A percentile compares a stretch with the other conserved stretches of the same genome.
phyloP scores from a whole-genome alignment of 2,113 vertebrate genomes.

The Carassius gibelio region DNA sequence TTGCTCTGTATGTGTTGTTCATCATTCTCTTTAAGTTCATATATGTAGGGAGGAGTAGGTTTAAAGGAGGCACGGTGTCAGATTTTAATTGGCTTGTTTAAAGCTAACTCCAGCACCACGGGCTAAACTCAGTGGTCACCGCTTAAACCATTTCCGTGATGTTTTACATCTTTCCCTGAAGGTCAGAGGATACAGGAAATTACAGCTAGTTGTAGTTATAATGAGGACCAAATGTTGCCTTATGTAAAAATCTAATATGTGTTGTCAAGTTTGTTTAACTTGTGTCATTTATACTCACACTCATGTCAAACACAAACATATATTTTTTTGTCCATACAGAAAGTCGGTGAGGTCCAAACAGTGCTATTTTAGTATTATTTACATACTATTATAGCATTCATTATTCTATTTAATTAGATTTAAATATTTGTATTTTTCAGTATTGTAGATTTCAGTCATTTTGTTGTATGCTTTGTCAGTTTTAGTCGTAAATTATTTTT shows the following conservation, averaged over 20 bases:
- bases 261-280: not conserved
- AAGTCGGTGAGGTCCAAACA: not conserved
- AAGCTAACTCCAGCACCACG: slow-evolving; percentile 12
- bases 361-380: not conserved
- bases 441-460: not conserved
- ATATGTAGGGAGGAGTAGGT: not conserved
- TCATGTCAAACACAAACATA: not conserved
- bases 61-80: slow-evolving; percentile 36
- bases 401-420: not conserved
- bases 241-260: not conserved
- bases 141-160: slow-evolving; percentile 30
- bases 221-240: slow-evolving; percentile 29
- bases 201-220: slow-evolving; percentile 14
- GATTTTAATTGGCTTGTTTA: slow-evolving; percentile 39
- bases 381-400: not conserved
- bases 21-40: slow-evolving; percentile 5
- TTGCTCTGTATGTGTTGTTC: slow-evolving; percentile 25
- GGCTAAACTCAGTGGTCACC: slow-evolving; percentile 31
- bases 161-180: slow-evolving; percentile 49
- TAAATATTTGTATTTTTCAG: not conserved
- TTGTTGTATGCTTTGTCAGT: not conserved
- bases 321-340: not conserved
- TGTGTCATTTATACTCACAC: not conserved
- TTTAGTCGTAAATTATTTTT: not conserved
- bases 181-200: slow-evolving; percentile 39